Conservation (phyloP, 2,888 invertebrate genomes). For the Venusia cambrica region DNA sequence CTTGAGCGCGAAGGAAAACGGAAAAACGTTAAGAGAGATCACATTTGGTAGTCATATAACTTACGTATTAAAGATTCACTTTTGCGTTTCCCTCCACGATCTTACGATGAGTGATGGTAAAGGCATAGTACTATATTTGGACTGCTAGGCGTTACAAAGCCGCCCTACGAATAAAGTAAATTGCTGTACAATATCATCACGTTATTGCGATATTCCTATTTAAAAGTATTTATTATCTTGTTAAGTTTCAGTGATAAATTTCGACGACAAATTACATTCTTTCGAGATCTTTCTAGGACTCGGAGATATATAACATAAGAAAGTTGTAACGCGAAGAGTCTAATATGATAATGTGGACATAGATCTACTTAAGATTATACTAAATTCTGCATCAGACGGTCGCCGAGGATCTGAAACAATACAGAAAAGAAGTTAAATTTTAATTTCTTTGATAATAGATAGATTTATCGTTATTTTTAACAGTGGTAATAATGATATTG, state of each 20-base stretch:
- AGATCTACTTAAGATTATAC: slow-evolving; percentile 24
- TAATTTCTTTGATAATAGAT: no score
- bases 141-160: slow-evolving; percentile 47
- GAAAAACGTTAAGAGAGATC: slow-evolving; percentile 56
- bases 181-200: slow-evolving; percentile 61
- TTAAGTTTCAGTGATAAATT: slow-evolving; percentile 48
- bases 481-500: no score
- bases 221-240: slow-evolving; percentile 6
- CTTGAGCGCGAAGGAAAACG: slow-evolving; percentile 59
- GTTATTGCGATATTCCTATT: slow-evolving; percentile 29
- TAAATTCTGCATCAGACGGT: slow-evolving; percentile 47
- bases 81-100: slow-evolving; percentile 59
- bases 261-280: slow-evolving; percentile 52
- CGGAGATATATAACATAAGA: slow-evolving; percentile 9
- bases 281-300: slow-evolving; percentile 40
- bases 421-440: slow-evolving; percentile 4
- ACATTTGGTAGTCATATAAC: slow-evolving; percentile 51
- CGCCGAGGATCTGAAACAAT: slow-evolving; percentile 68
- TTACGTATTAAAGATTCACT: slow-evolving; percentile 56
- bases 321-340: slow-evolving; percentile 48
- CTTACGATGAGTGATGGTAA: slow-evolving; percentile 47
- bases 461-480: no score
- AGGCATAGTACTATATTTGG: slow-evolving; percentile 32
- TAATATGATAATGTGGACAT: slow-evolving; percentile 43
- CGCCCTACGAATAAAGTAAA: slow-evolving; percentile 50